Evolutionary conservation across 2,113 vertebrate genomes (phyloP), one percentile per base, ranked within the genome.

Genomic region (Rhabdomys dilectus): DNA sequence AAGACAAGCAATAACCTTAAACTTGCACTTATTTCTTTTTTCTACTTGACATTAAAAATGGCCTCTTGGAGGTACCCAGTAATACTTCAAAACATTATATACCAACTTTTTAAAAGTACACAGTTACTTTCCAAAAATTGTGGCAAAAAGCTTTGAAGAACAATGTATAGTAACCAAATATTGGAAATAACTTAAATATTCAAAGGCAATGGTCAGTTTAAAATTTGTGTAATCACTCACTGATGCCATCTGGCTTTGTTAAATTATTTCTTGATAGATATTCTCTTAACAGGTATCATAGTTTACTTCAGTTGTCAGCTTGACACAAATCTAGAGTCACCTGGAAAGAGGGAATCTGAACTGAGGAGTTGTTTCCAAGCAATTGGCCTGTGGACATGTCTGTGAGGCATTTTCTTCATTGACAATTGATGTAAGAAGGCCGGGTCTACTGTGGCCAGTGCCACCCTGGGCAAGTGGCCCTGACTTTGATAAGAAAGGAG

Each of bases 121-220:
- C 21, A 5, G 2, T 53, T 91, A 73, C 11, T 96, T 96, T 76
- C 82, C 85, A 82, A 73, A 95, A 16, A 77, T 15, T 29, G 5
- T 81, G 24, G 0, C 15, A 96, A 70, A 36, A 80, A 88, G 70
- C 34, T 76, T 93, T 93, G 82, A 96, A 53, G 22, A 68, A 70
- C 90, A 36, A 56, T 92, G 13, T 56, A 39, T 80, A 78, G 82
- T 89, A 58, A 75, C 17, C 17, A 92, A 93, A 75, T 86, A 45
- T 29, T 91, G 1, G 31, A 39, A 45, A 68, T 58, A 62, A 84
- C 6, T 48, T 86, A 62, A 86, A 56, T 92, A 87, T 96, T 96
- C 82, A 89, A 91, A 86, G 42, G 60, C 2, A 72, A 3, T 53
- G 19, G 19, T 86, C 51, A 0, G 3, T 86, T 88, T 81, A 36